Base-by-base conservation (phyloP, 2,797 vertebrate genomes). In the Bradypodion pumilum region DNA sequence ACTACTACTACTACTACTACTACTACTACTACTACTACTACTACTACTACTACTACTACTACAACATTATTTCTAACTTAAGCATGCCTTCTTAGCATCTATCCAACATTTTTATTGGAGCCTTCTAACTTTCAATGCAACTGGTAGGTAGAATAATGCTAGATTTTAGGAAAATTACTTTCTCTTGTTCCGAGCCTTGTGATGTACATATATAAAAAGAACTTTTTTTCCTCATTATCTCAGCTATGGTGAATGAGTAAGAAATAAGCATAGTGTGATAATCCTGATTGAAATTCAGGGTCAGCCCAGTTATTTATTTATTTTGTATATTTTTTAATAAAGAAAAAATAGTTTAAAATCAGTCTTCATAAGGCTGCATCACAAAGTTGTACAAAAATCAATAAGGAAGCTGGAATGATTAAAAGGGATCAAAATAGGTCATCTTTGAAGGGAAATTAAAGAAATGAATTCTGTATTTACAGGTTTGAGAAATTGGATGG, bases 321-420 rank as follows among this genome's bases (percentile, higher is more conserved):
- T 82, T 40, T 40, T 35, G 21, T 66, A 63, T 27, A 25, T 81
- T 72, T 81, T 81, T 73, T 27, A 82, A 82, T 52, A 60, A 82
- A 65, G 52, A 7, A 35, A 83, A 89, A 85, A 59, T 29, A 80
- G 19, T 79, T 2, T 88, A 29, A 69, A 23, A n/a, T 74, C 49
- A 1, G 19, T 77, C 0, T 70, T 85, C 44, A 76, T 32, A 77
- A 83, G 60, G 7, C 88, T 74, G 1, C 65, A 85, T 56, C 35
- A 85, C 73, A 56, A 90, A 79, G 78, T 0, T 35, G 65, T 72
- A 9, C n/a, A 9, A 82, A 25, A 90, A 82, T 46, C 80, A 83
- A 83, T 56, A 15, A 59, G 62, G 4, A 46, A 69, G 72, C 79
- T 62, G 89, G 88, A 85, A 91, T 88, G 84, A 89, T 88, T 88